These are phyloP conservation scores for Idaea biselata DNA, from an alignment of 2,888 invertebrate genomes.

Conservation along the genomic window DNA sequence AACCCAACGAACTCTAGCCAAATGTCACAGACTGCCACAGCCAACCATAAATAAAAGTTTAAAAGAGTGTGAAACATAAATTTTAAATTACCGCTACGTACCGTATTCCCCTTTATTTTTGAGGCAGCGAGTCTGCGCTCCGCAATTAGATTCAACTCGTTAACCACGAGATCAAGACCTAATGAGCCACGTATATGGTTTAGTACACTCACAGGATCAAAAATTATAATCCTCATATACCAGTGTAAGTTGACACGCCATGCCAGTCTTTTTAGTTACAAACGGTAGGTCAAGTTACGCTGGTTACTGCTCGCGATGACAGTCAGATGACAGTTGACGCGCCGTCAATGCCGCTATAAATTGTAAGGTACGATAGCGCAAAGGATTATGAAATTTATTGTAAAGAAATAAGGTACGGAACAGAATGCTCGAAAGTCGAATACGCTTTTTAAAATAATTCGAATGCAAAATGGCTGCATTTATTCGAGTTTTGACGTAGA, in stretches of 20 bases:
- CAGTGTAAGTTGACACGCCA: conserved; percentile 37
- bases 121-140: conserved; percentile 43
- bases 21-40: background rate
- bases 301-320: conserved; percentile 47
- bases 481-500: conserved; percentile 2
- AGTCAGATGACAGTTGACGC: conserved; percentile 57
- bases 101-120: conserved; percentile 53
- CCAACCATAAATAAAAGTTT: conserved; percentile 36
- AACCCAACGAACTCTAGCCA: background rate
- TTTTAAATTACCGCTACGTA: conserved; percentile 58
- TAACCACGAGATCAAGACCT: conserved; percentile 70
- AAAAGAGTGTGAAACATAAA: conserved; percentile 62
- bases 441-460: background rate
- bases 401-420: conserved; percentile 32
- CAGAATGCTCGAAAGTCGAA: conserved; percentile 15
- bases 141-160: conserved; percentile 74
- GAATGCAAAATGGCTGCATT: conserved; percentile 3
- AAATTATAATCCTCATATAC: conserved; percentile 61
- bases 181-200: conserved; percentile 74
- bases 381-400: conserved; percentile 35
- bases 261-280: background rate
- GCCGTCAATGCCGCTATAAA: conserved; percentile 47
- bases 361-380: conserved; percentile 17
- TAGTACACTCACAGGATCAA: conserved; percentile 69
- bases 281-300: conserved; percentile 29